Conservation (phyloP, 2,888 invertebrate genomes). For the Rhingia campestris region DNA sequence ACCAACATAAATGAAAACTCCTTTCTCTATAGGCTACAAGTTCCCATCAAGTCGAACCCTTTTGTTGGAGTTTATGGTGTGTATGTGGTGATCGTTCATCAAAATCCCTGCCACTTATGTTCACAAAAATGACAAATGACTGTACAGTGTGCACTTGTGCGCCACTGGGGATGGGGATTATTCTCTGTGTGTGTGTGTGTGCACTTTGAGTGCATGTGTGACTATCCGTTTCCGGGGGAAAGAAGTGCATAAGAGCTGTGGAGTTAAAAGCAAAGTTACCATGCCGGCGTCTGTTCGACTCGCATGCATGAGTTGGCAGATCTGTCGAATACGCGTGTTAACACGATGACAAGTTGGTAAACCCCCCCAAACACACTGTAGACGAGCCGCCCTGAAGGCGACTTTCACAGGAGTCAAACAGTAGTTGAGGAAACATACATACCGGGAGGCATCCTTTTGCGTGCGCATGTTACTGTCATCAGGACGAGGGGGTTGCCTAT, state of each 20-base stretch:
- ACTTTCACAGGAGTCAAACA: conserved; percentile 38
- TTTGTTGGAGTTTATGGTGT: not conserved
- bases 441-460: conserved; percentile 18
- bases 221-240: not conserved
- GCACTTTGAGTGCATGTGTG: not conserved
- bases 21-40: conserved; percentile 12
- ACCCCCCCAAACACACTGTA: not conserved
- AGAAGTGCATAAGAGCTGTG: not conserved
- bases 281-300: conserved; percentile 6
- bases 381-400: not conserved
- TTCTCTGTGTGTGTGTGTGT: conserved; percentile 1
- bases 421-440: conserved; percentile 20
- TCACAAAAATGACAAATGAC: conserved; percentile 36
- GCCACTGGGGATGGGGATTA: conserved; percentile 37
- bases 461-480: conserved; percentile 32
- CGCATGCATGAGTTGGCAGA: conserved; percentile 55
- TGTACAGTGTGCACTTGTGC: conserved; percentile 3
- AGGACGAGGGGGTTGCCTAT: not conserved
- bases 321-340: conserved; percentile 53
- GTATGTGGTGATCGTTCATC: conserved; percentile 18
- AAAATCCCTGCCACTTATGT: conserved; percentile 2
- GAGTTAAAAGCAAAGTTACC: not conserved
- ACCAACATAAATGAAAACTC: not conserved
- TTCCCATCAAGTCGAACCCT: not conserved
- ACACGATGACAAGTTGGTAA: conserved; percentile 60